Conservation (phyloP, 2,797 vertebrate species). For the Lutra lutra region DNA sequence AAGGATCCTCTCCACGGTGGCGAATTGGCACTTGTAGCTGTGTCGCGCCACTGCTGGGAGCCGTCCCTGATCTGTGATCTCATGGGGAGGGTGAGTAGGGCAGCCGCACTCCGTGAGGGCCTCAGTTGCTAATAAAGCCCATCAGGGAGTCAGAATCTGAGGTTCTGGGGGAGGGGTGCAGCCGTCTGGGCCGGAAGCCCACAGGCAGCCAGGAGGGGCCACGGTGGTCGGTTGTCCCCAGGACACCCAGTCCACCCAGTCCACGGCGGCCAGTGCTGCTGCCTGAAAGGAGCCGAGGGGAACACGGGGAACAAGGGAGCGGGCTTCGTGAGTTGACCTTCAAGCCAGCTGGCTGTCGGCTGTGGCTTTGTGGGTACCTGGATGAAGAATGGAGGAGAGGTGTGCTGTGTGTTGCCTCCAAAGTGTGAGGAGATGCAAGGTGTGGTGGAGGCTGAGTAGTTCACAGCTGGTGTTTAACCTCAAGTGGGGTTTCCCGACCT, state of each 20-base stretch:
- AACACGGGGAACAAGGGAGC: neutral
- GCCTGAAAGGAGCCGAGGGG: neutral
- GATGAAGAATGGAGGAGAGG: neutral
- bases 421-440: neutral
- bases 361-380: neutral
- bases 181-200: neutral
- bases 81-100: neutral
- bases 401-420: neutral
- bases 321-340: neutral
- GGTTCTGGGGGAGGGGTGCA: neutral
- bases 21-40: neutral
- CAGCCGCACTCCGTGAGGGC: neutral
- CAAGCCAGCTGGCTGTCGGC: neutral
- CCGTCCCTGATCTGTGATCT: neutral
- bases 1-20: neutral
- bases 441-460: neutral
- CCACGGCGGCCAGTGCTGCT: neutral
- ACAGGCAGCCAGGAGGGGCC: neutral
- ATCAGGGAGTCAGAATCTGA: neutral
- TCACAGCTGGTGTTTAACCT: neutral
- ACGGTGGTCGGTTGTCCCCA: neutral
- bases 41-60: neutral
- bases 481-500: neutral
- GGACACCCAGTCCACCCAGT: neutral
- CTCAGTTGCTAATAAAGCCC: neutral